Percentiles rank a stretch among this genome's conserved stretches.
phyloP scores from a whole-genome alignment of 2,113 vertebrate species.

The Periophthalmodon schlosseri region DNA sequence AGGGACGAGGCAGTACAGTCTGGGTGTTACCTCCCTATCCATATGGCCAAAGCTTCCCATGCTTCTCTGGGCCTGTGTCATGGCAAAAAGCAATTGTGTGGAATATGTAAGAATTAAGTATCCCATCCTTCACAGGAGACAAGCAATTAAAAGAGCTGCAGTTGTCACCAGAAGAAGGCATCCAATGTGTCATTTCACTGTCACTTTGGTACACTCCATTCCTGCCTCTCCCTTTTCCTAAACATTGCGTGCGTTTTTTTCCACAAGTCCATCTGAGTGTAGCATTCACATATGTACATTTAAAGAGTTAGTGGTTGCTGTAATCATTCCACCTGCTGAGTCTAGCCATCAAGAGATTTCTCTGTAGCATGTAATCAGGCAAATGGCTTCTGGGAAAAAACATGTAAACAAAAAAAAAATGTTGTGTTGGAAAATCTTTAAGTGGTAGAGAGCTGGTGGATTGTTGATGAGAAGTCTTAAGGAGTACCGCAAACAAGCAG shows the following conservation, averaged over 20 bases:
- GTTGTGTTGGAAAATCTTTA: not conserved
- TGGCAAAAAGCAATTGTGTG: conserved; percentile 91
- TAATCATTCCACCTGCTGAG: conserved; percentile 8
- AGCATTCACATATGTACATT: conserved; percentile 2
- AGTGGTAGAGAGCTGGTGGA: conserved; percentile 5
- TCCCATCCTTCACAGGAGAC: conserved; percentile 95
- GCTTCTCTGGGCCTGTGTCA: conserved; percentile 86
- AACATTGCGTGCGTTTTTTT: not conserved
- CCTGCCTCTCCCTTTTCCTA: conserved; percentile 49
- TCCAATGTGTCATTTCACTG: conserved; percentile 88
- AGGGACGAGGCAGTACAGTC: conserved; percentile 64
- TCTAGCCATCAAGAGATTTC: not conserved
- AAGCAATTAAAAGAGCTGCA: conserved; percentile 94
- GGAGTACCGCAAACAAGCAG: not conserved
- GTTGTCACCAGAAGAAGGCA: conserved; percentile 86
- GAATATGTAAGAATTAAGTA: conserved; percentile 96
- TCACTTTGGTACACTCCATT: conserved; percentile 84
- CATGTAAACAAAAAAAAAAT: not conserved
- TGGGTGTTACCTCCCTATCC: conserved; percentile 86
- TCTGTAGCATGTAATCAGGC: not conserved
- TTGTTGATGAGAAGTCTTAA: not conserved
- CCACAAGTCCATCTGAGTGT: conserved; percentile 4
- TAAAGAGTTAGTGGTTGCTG: not conserved
- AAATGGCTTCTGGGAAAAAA: conserved; percentile 1
- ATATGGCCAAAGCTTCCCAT: conserved; percentile 88